Evolutionary conservation across 2,797 vertebrate species (phyloP), one percentile per base, ranked within the genome.

Genomic region (Allobates femoralis): DNA sequence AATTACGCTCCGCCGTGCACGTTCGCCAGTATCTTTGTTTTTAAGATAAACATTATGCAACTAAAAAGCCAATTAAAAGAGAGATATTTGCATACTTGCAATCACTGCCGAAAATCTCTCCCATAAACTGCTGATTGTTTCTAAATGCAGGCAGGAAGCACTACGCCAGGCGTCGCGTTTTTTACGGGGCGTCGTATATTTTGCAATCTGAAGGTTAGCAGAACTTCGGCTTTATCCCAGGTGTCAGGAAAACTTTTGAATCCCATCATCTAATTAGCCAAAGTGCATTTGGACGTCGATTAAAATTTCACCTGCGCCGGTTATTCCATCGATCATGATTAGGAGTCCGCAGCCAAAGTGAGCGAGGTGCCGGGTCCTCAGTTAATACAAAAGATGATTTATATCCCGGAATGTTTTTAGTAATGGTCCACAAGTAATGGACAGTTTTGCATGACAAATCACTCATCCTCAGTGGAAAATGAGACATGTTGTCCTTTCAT

Each of bases 291-390:
- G 89, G 90, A 90, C 92, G 91, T 90, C 91, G 92, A 92, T 94
- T 94, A 93, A 94, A 93, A 93, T 91, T 74, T 94, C 92, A 94
- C 93, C 94, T 95, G 93, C 91, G 92, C 86, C 32, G 82, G 89
- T 88, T 91, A 94, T 92, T 92, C 90, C 90, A 94, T 95, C 95
- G 93, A 94, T 96, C 94, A 93, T 91, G 89, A 93, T 95, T 94
- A 93, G 84, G 87, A 91, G 82, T 88, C 88, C 93, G 91, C 90
- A 90, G 90, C 89, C 85, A 90, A 88, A 82, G 76, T 88, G 90
- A 90, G 90, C 89, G 90, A 93, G 92, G 90, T 92, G 90, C 89
- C 91, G 90, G 90, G 91, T 91, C 89, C 92, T 91, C 90, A 89
- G 91, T 93, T 92, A 90, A 90, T 90, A 88, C 81, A 88, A 93